Base-by-base conservation (phyloP, 2,113 vertebrate genomes). In the Cyphomyrus plagiostoma region DNA sequence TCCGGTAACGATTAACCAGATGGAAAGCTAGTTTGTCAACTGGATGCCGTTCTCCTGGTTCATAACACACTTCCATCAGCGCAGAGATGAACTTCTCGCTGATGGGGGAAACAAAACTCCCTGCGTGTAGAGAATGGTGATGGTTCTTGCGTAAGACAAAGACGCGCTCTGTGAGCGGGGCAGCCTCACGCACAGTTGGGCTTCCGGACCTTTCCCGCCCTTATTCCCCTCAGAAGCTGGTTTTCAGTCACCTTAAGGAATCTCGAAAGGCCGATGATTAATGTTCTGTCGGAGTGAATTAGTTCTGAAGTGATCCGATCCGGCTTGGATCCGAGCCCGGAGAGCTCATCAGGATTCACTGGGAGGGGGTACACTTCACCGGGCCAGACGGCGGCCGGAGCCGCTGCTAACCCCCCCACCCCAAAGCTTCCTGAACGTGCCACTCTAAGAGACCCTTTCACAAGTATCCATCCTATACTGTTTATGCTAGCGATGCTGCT, bases 271-370 rank as follows among this genome's bases (percentile, higher is more conserved):
- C 93, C 93, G 93, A 95, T 95, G 95, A 96, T 95, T 93, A 95
- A 96, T 95, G 94, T 94, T 93, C 94, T 96, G 94, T 94, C 95
- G 92, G 90, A 92, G 90, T 93, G 92, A 94, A 94, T 96, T 95
- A 95, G 92, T 92, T 89, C 89, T 77, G 87, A 42, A 91, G 91
- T 94, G 91, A 91, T 93, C 89, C 94, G 90, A 89, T 88, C 90
- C 84, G 90, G 91, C 90, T 92, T 95, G 95, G 94, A 95, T 89
- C 86, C 77, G 62, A 89, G 93, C 93, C 94, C 91, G 92, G 90
- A 92, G 89, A 91, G 87, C 56, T 88, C 85, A 89, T 89, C 91
- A 74, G 88, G 46, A 89, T 49, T 74, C 80, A 49, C 58, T 15
- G 52, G 53, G 74, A 8, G 89, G 62, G 70, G 88, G 84, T 9